Percentiles rank a stretch among this genome's conserved stretches.
These are phyloP conservation scores for Poecile montanus DNA, from an alignment of 2,797 vertebrate species.

Conservation along the genomic window DNA sequence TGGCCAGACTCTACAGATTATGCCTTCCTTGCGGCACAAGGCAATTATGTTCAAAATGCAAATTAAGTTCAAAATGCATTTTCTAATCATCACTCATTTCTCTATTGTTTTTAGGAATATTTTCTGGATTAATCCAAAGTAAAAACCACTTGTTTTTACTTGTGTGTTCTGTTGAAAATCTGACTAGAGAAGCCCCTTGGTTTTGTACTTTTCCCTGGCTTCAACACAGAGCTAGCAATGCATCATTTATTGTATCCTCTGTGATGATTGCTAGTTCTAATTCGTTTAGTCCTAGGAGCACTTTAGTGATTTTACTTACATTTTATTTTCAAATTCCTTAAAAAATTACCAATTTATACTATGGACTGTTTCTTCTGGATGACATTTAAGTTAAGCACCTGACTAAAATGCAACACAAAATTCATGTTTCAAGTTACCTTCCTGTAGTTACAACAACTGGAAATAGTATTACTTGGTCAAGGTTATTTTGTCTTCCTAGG, in stretches of 20 bases:
- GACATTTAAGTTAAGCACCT: not conserved
- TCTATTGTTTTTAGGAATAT: not conserved
- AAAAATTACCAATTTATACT: not conserved
- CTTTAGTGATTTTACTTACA: not conserved
- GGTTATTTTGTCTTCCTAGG: constrained; percentile 5
- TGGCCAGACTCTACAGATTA: not conserved
- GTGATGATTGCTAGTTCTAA: not conserved
- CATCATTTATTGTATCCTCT: not conserved
- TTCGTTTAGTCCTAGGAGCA: not conserved
- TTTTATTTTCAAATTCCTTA: constrained; percentile 20
- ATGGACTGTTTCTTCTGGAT: not conserved
- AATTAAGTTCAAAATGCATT: not conserved
- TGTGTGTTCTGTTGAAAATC: not conserved
- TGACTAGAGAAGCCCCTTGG: not conserved
- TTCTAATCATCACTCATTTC: not conserved
- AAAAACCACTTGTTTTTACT: fast-evolving
- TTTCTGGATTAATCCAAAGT: not conserved
- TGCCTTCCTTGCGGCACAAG: not conserved
- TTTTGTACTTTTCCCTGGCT: not conserved
- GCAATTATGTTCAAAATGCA: not conserved
- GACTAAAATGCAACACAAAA: not conserved
- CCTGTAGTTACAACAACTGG: not conserved
- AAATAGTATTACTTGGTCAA: constrained; percentile 2
- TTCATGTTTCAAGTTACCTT: not conserved
- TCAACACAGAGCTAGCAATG: not conserved